Evolutionary conservation across 1,140 invertebrate species (phyloP), one percentile per base, ranked within the genome.

Genomic region (Lordiphosa mommai): DNA sequence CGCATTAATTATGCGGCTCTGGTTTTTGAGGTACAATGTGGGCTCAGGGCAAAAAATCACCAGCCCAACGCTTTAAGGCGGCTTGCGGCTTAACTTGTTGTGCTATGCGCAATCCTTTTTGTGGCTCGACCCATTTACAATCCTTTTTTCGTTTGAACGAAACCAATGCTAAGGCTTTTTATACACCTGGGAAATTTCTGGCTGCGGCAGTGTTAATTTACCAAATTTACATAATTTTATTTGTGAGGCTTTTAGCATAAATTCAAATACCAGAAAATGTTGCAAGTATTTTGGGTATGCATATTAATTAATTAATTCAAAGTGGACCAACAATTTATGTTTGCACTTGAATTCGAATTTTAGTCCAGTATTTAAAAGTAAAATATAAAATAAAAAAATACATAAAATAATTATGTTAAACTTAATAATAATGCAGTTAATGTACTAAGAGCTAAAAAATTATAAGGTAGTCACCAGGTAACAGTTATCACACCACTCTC

Each of bases 1-100:
- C 76, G 66, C 71, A 67, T 76, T 80, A 84, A 80, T 80, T 84
- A 84, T 76, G 77, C 44, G 71, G 76, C 55, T 71, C 52, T 52
- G 13, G 52, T 29, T 69, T 38, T 64, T 55, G 38, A 36, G 33
- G 10, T 23, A 44, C 12, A 3, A 9, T n/a, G 2, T 9, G 10
- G 46, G 32, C 16, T 29, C 4, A 33, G 16, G 9, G 64, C 27
- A 37, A 65, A 72, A 55, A 12, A 37, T 57, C 38, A 36, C 46
- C 48, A 37, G 40, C 14, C 29, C 4, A 60, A 41, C 38, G 53
- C 59, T 66, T 67, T 52, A 50, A 40, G 20, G 17, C 36, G 44
- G 46, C 47, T 33, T 61, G 61, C 10, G 56, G 56, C 41, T 37
- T 12, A 23, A 9, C 16, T 44, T 41, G 23, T 48, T 29, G 5